Evolutionary conservation across 2,888 invertebrate species (phyloP).

Genomic region (Meloe dianella): DNA sequence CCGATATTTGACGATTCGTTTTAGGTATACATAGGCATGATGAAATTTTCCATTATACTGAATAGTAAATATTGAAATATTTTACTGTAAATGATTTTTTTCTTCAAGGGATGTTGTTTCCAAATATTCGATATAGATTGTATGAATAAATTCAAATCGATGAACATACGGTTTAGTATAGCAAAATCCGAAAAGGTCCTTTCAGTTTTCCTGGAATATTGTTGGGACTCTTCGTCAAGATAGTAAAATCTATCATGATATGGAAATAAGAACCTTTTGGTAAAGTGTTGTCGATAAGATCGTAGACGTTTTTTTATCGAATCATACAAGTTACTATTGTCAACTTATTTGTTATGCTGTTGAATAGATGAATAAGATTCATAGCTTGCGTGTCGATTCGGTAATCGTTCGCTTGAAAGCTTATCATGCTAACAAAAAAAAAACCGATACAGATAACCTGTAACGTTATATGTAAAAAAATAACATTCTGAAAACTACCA

Average conservation of each 20-base stretch:
- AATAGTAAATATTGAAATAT: constrained; percentile 15
- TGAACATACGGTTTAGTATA: constrained; percentile 29
- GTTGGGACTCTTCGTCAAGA: constrained; percentile 34
- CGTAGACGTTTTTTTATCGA: constrained; percentile 29
- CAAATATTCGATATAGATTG: constrained; percentile 24
- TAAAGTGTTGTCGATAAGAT: constrained; percentile 44
- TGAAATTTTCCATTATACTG: constrained; percentile 13
- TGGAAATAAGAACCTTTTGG: constrained; percentile 54
- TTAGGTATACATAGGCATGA: background rate
- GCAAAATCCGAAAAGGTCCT: constrained; percentile 11
- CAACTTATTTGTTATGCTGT: constrained; percentile 18
- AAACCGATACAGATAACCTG: background rate
- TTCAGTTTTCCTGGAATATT: constrained; percentile 24
- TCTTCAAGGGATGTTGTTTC: constrained; percentile 1
- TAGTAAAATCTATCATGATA: constrained; percentile 55
- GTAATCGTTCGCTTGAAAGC: constrained; percentile 15
- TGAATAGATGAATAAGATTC: constrained; percentile 24
- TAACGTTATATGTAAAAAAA: background rate
- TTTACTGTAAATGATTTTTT: constrained; percentile 24
- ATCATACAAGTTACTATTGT: constrained; percentile 22
- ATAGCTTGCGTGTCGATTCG: constrained; percentile 14
- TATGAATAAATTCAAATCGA: constrained; percentile 33
- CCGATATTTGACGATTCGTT: background rate
- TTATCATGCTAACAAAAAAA: background rate
- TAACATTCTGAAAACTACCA: background rate